A percentile compares a stretch with the other conserved stretches of the same genome.
Evolutionary conservation across 2,797 vertebrate species (phyloP).

Genomic region (Numenius phaeopus): DNA sequence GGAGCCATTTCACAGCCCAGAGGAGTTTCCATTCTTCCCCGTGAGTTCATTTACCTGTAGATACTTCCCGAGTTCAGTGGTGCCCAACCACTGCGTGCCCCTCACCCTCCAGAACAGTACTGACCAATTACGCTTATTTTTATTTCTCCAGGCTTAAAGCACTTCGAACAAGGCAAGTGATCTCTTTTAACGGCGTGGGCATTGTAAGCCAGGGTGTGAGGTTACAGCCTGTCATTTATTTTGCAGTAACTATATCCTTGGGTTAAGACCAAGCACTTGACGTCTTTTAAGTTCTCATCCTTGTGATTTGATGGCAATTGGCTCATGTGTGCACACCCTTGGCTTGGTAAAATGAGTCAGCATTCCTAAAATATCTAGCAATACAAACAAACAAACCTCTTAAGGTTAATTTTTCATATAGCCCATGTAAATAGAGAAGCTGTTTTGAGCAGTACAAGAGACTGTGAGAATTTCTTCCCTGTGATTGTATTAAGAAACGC

Average conservation of each 20-base stretch:
- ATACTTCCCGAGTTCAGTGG: background rate
- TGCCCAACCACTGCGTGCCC: rapidly evolving
- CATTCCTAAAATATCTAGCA: constrained; percentile 40
- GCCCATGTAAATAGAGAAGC: background rate
- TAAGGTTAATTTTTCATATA: constrained; percentile 26
- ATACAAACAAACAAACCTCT: constrained; percentile 35
- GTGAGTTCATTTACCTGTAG: background rate
- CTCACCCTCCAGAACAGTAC: background rate
- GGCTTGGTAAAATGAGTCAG: constrained; percentile 41
- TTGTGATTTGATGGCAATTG: background rate
- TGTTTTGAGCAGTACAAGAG: background rate
- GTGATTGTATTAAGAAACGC: background rate
- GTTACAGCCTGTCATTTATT: background rate
- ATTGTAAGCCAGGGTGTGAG: background rate
- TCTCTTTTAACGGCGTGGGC: background rate
- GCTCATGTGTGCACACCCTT: background rate
- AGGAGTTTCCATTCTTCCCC: background rate
- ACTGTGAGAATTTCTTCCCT: background rate
- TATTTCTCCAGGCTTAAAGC: background rate
- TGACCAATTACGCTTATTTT: background rate
- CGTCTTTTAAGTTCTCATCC: background rate
- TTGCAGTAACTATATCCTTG: background rate
- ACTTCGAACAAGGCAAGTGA: background rate
- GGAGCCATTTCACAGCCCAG: background rate
- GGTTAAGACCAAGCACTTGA: background rate